These are phyloP conservation scores for Naso thynnoides DNA, from an alignment of 2,797 vertebrate genomes.

Conservation along the genomic window DNA sequence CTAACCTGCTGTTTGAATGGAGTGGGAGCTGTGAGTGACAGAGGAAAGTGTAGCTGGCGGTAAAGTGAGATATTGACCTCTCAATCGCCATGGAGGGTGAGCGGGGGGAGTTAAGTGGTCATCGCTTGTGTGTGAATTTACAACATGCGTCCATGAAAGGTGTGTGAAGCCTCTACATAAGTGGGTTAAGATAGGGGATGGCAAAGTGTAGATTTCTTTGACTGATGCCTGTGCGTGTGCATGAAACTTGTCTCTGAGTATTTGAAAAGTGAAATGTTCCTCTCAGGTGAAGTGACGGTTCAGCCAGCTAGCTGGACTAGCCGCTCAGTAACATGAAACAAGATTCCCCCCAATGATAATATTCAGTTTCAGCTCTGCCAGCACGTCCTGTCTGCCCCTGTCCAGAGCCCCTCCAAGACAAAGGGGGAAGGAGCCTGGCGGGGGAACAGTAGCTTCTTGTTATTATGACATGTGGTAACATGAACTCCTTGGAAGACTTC, in stretches of 20 bases:
- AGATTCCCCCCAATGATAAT: conserved; percentile 96
- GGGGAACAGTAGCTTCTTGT: conserved; percentile 96
- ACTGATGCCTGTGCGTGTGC: conserved; percentile 2
- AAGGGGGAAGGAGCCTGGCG: conserved; percentile 91
- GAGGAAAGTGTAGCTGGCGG: conserved; percentile 89
- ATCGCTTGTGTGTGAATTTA: conserved; percentile 40
- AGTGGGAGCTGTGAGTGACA: conserved; percentile 93
- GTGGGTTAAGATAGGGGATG: conserved; percentile 21
- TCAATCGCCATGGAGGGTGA: conserved; percentile 87
- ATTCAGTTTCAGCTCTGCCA: conserved; percentile 95
- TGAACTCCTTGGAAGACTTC: conserved; percentile 99
- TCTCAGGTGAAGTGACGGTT: conserved; percentile 49
- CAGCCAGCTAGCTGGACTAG: conserved; percentile 39
- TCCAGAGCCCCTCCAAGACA: conserved; percentile 93
- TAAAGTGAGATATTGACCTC: conserved; percentile 95
- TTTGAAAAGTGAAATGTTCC: conserved; percentile 61
- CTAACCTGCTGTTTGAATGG: conserved; percentile 91
- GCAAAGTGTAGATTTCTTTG: conserved; percentile 16
- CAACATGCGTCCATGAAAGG: conserved; percentile 30
- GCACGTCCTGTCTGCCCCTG: conserved; percentile 89
- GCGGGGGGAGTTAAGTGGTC: conserved; percentile 67
- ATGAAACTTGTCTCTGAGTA: conserved; percentile 11
- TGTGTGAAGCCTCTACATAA: conserved; percentile 33
- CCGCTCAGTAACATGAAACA: conserved; percentile 96
- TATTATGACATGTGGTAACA: conserved; percentile 92